Conservation (phyloP, 1,140 invertebrate species). For the Drosophila biarmipes region DNA sequence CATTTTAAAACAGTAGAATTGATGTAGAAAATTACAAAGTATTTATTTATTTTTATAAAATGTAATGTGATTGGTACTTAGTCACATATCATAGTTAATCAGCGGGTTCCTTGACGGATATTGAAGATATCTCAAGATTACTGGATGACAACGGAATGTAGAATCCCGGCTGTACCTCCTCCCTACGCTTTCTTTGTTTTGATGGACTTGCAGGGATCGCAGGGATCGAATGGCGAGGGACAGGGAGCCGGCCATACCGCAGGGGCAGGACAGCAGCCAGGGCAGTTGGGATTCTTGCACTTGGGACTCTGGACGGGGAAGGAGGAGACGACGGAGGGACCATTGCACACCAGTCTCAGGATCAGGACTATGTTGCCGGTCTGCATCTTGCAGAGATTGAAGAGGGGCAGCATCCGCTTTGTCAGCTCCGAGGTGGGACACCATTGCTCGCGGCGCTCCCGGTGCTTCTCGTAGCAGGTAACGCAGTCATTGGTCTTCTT, state of each 20-base stretch:
- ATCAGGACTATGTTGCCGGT: conserved; percentile 77
- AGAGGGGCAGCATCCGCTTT: conserved; percentile 73
- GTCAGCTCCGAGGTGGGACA: conserved; percentile 69
- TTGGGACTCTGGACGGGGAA: conserved; percentile 35
- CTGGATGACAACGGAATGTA: neutral
- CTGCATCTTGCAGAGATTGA: conserved; percentile 74
- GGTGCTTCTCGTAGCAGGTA: conserved; percentile 44
- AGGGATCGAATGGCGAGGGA: neutral
- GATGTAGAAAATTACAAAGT: neutral
- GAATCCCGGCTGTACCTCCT: neutral
- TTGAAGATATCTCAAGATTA: neutral
- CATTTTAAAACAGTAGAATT: neutral
- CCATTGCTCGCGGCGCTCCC: conserved; percentile 54
- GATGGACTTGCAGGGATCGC: neutral
- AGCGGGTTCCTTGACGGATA: neutral
- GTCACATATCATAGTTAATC: neutral
- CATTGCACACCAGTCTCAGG: conserved; percentile 73
- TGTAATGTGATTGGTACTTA: neutral
- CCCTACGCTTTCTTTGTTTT: neutral
- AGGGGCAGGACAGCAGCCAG: neutral
- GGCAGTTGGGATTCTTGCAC: conserved; percentile 44
- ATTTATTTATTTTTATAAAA: conserved; percentile 1
- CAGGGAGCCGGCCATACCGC: neutral
- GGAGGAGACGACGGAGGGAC: conserved; percentile 62
- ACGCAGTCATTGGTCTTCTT: conserved; percentile 53